Evolutionary conservation across 2,888 invertebrate species (phyloP).

Genomic region (Lycaena phlaeas): DNA sequence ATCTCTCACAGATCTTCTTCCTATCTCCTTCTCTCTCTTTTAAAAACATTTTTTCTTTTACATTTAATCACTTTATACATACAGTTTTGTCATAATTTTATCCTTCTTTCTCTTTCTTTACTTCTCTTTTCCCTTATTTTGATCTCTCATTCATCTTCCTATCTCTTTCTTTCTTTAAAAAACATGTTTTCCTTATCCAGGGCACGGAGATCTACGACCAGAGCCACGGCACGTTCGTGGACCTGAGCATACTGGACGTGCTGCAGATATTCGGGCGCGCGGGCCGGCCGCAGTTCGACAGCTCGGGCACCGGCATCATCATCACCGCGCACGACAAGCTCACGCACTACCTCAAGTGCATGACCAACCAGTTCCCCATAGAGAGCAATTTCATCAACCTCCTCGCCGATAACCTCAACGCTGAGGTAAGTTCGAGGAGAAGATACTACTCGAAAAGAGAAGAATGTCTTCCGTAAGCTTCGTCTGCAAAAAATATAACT

Average conservation of each 20-base stretch:
- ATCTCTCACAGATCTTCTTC: no score
- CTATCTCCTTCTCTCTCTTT: no score
- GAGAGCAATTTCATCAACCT: constrained; percentile 96
- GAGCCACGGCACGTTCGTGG: constrained; percentile 93
- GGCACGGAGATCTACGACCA: constrained; percentile 99
- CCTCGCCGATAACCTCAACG: constrained; percentile 96
- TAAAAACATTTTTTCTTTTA: no score
- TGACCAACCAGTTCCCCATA: constrained; percentile 98
- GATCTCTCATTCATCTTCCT: no score
- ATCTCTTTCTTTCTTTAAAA: no score
- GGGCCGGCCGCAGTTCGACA: constrained; percentile 98
- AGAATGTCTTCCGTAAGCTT: no score
- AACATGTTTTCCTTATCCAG: constrained; percentile 68
- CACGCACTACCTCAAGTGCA: constrained; percentile 91
- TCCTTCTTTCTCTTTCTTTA: no score
- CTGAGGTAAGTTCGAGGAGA: constrained; percentile 90
- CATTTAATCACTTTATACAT: no score
- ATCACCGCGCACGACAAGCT: constrained; percentile 95
- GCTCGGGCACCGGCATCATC: constrained; percentile 94
- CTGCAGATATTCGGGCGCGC: constrained; percentile 99
- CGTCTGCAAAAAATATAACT: no score
- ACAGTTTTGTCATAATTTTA: no score
- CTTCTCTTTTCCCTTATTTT: no score
- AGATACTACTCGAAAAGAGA: no score
- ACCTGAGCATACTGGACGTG: constrained; percentile 97